A percentile compares a stretch with the other conserved stretches of the same genome.
phyloP scores from a whole-genome alignment of 2,113 vertebrate species.

The Antechinus stuartii region DNA sequence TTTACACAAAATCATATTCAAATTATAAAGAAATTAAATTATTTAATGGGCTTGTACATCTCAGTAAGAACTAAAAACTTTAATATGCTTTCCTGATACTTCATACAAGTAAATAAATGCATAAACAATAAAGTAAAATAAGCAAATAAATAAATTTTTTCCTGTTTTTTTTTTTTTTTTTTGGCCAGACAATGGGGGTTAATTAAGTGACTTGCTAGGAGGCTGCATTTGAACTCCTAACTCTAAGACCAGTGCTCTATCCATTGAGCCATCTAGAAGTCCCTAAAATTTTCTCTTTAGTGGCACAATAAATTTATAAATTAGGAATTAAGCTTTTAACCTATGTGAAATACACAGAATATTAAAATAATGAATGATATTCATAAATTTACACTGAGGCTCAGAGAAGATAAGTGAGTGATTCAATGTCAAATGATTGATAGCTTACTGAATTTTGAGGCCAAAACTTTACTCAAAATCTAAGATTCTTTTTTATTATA shows the following conservation, averaged over 20 bases:
- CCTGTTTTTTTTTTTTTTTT: too few species aligned
- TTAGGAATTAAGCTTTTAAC: slow-evolving; percentile 10
- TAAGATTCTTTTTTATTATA: not conserved
- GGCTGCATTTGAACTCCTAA: too few species aligned
- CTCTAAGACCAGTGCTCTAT: too few species aligned
- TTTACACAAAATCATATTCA: not conserved
- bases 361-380: not conserved
- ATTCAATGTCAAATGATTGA: not conserved
- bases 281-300: not conserved
- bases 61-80: not conserved
- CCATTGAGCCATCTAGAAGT: too few species aligned
- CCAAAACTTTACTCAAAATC: not conserved
- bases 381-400: not conserved
- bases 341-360: slow-evolving; percentile 35
- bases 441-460: not conserved
- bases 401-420: not conserved
- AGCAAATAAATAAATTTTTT: too few species aligned
- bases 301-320: not conserved
- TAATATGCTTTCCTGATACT: not conserved
- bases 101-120: not conserved
- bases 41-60: not conserved
- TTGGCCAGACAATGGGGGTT: too few species aligned
- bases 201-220: too few species aligned
- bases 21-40: not conserved
- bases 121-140: too few species aligned